phyloP scores from a whole-genome alignment of 2,113 vertebrate genomes.

The Apodemus speciosus region DNA sequence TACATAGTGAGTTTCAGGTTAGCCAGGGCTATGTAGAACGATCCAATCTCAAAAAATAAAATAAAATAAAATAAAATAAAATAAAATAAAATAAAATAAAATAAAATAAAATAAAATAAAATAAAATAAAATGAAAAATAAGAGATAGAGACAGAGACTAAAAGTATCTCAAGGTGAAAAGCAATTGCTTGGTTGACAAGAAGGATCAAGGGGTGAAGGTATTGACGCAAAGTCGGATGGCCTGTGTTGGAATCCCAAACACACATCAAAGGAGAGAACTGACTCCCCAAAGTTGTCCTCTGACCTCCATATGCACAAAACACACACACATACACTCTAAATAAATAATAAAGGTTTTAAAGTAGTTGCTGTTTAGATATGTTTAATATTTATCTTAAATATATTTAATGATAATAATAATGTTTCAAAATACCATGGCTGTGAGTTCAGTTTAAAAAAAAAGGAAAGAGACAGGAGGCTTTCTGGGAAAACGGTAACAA shows the following conservation, averaged over 20 bases:
- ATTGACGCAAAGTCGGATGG: not conserved
- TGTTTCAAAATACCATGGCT: not conserved
- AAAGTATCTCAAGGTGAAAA: not conserved
- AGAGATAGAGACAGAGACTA: not conserved
- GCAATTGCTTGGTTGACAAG: not conserved
- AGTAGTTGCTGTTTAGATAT: not conserved
- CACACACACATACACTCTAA: not conserved
- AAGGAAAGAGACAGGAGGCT: not conserved
- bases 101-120: not conserved
- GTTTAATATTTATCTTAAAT: not conserved
- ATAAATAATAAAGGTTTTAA: not conserved
- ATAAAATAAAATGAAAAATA: not conserved
- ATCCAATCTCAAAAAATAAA: not conserved
- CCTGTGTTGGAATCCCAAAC: no score
- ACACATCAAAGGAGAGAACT: not conserved
- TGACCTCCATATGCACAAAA: not conserved
- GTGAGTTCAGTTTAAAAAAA: not conserved
- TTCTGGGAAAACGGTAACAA: conserved; percentile 36
- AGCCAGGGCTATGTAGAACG: not conserved
- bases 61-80: no score
- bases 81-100: not conserved
- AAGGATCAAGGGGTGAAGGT: not conserved
- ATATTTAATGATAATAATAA: not conserved
- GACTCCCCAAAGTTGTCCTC: not conserved
- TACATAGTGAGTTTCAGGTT: not conserved